phyloP scores from a whole-genome alignment of 2,113 vertebrate genomes.

The Sardina pilchardus region DNA sequence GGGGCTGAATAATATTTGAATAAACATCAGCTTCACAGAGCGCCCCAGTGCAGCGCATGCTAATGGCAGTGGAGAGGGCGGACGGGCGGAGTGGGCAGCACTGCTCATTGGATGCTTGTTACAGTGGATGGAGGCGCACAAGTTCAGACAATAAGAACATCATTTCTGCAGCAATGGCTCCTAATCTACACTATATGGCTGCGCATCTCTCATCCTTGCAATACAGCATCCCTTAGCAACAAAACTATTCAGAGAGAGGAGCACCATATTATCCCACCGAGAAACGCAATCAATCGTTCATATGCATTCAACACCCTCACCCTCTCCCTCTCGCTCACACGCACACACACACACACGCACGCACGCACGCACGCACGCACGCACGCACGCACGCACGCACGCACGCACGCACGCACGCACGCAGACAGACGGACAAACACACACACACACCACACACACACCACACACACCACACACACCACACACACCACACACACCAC shows the following conservation, averaged over 20 bases:
- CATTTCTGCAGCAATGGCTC: neutral
- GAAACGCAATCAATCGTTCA: neutral
- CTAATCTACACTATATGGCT: no score
- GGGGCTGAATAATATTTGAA: slow-evolving; percentile 22
- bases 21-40: slow-evolving; percentile 43
- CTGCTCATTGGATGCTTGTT: neutral
- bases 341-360: neutral
- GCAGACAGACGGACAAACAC: neutral
- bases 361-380: neutral
- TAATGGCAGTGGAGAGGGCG: neutral
- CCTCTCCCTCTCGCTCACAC: neutral
- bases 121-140: neutral
- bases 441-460: neutral
- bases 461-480: neutral
- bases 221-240: no score
- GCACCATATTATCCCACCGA: neutral
- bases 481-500: neutral
- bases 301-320: no score
- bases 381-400: no score
- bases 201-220: neutral
- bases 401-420: neutral
- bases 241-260: neutral
- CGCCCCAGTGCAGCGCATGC: slow-evolving; percentile 13
- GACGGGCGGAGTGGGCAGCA: neutral
- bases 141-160: neutral